Evolutionary conservation across 1,140 invertebrate genomes (phyloP).

Genomic region (Vanessa atalanta): DNA sequence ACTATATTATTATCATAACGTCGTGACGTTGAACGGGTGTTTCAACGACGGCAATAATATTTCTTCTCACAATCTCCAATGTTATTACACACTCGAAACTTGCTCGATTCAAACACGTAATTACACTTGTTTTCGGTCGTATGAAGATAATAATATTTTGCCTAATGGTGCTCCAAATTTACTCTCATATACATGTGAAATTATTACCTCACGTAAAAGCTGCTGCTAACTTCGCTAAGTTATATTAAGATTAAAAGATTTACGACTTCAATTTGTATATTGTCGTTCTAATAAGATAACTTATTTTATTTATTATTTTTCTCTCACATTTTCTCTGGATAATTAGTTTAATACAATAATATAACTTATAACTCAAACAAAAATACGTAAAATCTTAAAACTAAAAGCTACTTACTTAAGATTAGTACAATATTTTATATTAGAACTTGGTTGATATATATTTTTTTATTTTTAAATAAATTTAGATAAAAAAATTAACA

Average conservation of each 20-base stretch:
- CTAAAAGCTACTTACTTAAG: no score
- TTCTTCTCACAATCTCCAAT: conserved; percentile 39
- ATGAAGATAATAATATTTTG: conserved; percentile 49
- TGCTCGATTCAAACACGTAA: conserved; percentile 47
- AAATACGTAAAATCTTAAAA: no score
- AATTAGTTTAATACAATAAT: no score
- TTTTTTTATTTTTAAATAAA: no score
- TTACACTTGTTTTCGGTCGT: conserved; percentile 49
- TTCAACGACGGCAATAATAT: conserved; percentile 39
- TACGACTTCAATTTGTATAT: not conserved
- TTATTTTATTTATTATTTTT: no score
- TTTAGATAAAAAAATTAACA: no score
- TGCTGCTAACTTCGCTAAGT: conserved; percentile 1
- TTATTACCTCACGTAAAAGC: conserved; percentile 14
- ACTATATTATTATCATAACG: conserved; percentile 38
- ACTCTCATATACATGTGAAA: conserved; percentile 37
- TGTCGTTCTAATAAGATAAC: not conserved
- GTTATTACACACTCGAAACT: conserved; percentile 45
- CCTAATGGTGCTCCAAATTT: conserved; percentile 44
- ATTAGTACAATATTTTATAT: no score
- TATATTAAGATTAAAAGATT: conserved; percentile 5
- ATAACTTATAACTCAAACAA: no score
- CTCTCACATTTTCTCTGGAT: no score
- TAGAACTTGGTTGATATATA: no score
- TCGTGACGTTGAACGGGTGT: conserved; percentile 11